Percentiles rank a stretch among this genome's conserved stretches.
These are phyloP conservation scores for Leptinotarsa haldemani DNA, from an alignment of 2,888 invertebrate genomes.

Conservation along the genomic window DNA sequence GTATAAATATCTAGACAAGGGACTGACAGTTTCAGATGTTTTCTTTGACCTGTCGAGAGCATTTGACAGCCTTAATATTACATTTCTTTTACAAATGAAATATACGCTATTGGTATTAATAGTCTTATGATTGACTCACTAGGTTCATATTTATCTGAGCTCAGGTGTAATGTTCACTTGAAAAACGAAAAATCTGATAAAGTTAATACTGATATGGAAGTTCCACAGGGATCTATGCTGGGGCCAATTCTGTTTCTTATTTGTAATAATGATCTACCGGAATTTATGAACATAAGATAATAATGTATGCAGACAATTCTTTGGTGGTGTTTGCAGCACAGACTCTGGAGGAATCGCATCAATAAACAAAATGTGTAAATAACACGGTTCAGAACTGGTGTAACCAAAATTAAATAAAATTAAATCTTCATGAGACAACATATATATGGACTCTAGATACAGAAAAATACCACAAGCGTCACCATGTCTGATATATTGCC, in stretches of 20 bases:
- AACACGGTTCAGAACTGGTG: slow-evolving; percentile 1
- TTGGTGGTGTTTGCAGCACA: too few relatives aligned
- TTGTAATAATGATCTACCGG: too few relatives aligned
- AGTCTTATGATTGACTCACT: not conserved
- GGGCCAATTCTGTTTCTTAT: too few relatives aligned
- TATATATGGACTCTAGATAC: slow-evolving; percentile 4
- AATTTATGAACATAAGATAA: too few relatives aligned
- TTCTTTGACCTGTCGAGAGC: not conserved
- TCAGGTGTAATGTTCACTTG: too few relatives aligned
- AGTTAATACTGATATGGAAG: too few relatives aligned
- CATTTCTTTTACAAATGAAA: not conserved
- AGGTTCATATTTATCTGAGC: not conserved
- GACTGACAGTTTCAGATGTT: not conserved
- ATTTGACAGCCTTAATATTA: not conserved
- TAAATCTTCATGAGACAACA: slow-evolving; percentile 3
- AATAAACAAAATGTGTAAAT: not conserved
- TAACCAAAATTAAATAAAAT: not conserved
- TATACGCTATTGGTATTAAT: not conserved
- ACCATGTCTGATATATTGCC: not conserved
- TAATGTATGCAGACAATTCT: too few relatives aligned
- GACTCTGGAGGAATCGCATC: too few relatives aligned
- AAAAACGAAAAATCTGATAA: too few relatives aligned
- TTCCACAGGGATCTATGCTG: too few relatives aligned
- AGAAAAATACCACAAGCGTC: not conserved
- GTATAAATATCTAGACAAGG: too few relatives aligned